Evolutionary conservation across 2,888 invertebrate genomes (phyloP).

Genomic region (Notodonta ziczac): DNA sequence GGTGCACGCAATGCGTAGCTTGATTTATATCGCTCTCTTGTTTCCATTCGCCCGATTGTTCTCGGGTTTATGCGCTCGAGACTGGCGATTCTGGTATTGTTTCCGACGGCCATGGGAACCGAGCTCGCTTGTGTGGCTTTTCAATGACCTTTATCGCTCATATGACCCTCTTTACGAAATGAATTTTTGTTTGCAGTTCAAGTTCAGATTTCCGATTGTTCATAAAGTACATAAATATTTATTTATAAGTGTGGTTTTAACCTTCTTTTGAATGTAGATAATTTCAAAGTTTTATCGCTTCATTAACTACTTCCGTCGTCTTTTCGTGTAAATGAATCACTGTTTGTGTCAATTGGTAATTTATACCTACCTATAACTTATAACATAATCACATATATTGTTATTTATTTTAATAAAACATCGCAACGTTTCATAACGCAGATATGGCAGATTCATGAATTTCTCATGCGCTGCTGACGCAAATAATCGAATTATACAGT

Average conservation of each 20-base stretch:
- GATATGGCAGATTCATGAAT: slow-evolving; percentile 42
- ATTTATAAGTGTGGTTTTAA: background rate
- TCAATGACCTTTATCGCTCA: slow-evolving; percentile 65
- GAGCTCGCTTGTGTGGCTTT: slow-evolving; percentile 53
- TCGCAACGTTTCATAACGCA: slow-evolving; percentile 12
- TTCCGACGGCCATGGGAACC: slow-evolving; percentile 73
- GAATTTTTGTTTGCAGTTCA: slow-evolving; percentile 51
- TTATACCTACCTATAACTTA: too few species aligned
- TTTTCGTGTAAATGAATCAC: too few species aligned
- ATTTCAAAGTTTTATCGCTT: too few species aligned
- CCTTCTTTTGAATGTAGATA: background rate
- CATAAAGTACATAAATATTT: background rate
- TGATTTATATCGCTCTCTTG: slow-evolving; percentile 82
- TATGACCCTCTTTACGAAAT: slow-evolving; percentile 43
- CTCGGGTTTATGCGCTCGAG: slow-evolving; percentile 71
- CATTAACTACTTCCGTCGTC: too few species aligned
- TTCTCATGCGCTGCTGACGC: slow-evolving; percentile 62
- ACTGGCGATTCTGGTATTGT: slow-evolving; percentile 74
- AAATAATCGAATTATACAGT: slow-evolving; percentile 65
- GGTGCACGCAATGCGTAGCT: slow-evolving; percentile 79
- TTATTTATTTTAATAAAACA: background rate
- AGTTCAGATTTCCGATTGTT: slow-evolving; percentile 46
- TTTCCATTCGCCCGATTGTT: slow-evolving; percentile 79
- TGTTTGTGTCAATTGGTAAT: too few species aligned
- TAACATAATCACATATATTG: slow-evolving; percentile 11